A percentile compares a stretch with the other conserved stretches of the same genome.
Conservation (phyloP, 2,797 vertebrate species). For the Amphiprion clarkii region DNA sequence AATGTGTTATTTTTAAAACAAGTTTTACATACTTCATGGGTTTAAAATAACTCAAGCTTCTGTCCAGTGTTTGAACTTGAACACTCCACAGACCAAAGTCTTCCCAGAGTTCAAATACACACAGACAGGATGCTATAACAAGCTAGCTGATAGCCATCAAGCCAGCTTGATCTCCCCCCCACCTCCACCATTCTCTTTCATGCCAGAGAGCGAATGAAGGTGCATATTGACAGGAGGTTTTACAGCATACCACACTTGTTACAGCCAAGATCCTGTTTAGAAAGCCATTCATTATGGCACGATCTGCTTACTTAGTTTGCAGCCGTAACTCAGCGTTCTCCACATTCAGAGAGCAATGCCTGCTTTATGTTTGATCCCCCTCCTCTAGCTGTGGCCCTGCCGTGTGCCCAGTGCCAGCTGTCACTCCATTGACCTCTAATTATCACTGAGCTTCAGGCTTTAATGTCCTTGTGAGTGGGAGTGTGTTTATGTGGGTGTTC, state of each 20-base stretch:
- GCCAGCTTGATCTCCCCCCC: constrained; percentile 5
- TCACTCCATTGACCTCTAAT: constrained; percentile 75
- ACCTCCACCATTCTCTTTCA: constrained; percentile 6
- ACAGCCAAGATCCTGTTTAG: constrained; percentile 50
- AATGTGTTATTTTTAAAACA: background rate
- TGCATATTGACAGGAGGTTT: constrained; percentile 56
- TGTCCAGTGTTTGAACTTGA: constrained; percentile 28
- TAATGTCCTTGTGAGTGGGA: constrained; percentile 67
- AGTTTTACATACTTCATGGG: no score
- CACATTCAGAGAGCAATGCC: constrained; percentile 26
- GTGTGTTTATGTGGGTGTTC: constrained; percentile 64
- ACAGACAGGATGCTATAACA: constrained; percentile 18
- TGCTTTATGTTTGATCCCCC: constrained; percentile 40
- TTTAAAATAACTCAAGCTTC: constrained; percentile 5
- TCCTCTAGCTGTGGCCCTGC: constrained; percentile 28
- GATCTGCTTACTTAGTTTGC: constrained; percentile 35
- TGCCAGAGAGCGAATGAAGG: constrained; percentile 45
- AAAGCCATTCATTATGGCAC: constrained; percentile 30
- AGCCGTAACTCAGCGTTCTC: constrained; percentile 48
- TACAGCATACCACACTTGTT: constrained; percentile 43
- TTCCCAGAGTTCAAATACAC: constrained; percentile 31
- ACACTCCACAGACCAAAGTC: constrained; percentile 26
- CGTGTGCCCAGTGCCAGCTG: constrained; percentile 62
- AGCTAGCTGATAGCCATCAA: constrained; percentile 39
- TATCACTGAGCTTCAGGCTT: constrained; percentile 69